These are phyloP conservation scores for Bradypodion ventrale DNA, from an alignment of 2,797 vertebrate genomes.

Conservation along the genomic window DNA sequence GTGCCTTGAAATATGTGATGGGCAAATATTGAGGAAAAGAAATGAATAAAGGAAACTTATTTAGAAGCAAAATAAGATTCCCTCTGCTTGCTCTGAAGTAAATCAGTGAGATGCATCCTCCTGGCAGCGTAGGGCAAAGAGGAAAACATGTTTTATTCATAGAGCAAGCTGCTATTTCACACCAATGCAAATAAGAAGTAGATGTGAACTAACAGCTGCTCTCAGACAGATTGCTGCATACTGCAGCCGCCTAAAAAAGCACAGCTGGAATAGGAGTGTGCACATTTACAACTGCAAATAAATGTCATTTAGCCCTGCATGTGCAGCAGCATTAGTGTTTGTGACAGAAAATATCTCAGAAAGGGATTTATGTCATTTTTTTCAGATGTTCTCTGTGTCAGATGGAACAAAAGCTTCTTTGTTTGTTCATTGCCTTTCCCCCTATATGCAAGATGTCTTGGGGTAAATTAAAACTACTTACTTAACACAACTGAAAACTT, in stretches of 20 bases:
- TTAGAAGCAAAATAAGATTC: conserved; percentile 45
- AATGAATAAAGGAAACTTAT: conserved; percentile 36
- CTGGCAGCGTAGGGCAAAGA: conserved; percentile 38
- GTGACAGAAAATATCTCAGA: conserved; percentile 7
- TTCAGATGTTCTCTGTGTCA: background rate
- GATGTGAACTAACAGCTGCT: conserved; percentile 72
- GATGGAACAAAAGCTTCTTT: background rate
- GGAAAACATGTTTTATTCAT: conserved; percentile 73
- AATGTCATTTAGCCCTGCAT: conserved; percentile 54
- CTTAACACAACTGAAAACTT: too few species aligned
- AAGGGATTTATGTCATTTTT: background rate
- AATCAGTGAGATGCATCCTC: conserved; percentile 55
- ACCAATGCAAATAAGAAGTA: conserved; percentile 69
- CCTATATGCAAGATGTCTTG: too few species aligned
- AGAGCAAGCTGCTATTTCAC: conserved; percentile 66
- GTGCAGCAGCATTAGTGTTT: conserved; percentile 9
- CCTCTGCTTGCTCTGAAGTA: conserved; percentile 19
- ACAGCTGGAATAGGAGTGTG: conserved; percentile 74
- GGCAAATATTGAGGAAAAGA: conserved; percentile 23
- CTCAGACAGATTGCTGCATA: conserved; percentile 61
- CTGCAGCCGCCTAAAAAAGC: conserved; percentile 54
- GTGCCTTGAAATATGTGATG: conserved; percentile 43
- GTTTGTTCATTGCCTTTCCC: too few species aligned
- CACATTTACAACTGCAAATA: conserved; percentile 69
- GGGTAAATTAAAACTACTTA: too few species aligned